A percentile compares a stretch with the other conserved stretches of the same genome.
Conservation (phyloP, 2,888 invertebrate species). For the Tenthredo mesomela region DNA sequence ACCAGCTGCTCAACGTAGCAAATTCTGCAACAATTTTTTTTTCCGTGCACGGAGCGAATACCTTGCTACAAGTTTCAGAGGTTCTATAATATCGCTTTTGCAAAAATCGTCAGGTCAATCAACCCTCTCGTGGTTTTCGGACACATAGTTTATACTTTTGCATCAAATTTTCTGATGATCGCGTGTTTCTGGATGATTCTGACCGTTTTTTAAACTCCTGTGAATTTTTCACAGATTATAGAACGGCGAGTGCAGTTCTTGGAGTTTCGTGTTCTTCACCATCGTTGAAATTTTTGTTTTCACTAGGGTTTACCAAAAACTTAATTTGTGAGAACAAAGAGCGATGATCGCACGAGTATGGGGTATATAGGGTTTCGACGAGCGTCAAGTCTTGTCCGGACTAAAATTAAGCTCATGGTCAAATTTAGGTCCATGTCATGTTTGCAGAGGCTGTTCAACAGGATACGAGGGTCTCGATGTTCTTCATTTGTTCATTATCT, state of each 20-base stretch:
- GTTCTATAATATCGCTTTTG: not conserved
- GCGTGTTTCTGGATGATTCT: too few relatives aligned
- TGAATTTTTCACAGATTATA: too few relatives aligned
- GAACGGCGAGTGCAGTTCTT: too few relatives aligned
- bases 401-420: slow-evolving; percentile 29
- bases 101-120: not conserved
- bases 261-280: not conserved
- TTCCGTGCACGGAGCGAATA: too few relatives aligned
- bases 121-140: not conserved
- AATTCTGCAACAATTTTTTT: too few relatives aligned
- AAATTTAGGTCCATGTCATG: slow-evolving; percentile 33
- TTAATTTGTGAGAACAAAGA: not conserved
- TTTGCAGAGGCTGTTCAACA: not conserved
- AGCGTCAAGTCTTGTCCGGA: not conserved
- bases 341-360: too few relatives aligned
- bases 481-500: not conserved
- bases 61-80: not conserved
- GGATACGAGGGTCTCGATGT: not conserved
- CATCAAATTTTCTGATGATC: too few relatives aligned
- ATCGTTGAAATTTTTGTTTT: not conserved
- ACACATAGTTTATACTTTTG: too few relatives aligned
- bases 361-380: not conserved
- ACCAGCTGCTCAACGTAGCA: too few relatives aligned
- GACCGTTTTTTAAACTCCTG: too few relatives aligned
- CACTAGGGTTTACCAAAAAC: not conserved